Conservation (phyloP, 2,797 vertebrate genomes). For the Buceros bicornis region DNA sequence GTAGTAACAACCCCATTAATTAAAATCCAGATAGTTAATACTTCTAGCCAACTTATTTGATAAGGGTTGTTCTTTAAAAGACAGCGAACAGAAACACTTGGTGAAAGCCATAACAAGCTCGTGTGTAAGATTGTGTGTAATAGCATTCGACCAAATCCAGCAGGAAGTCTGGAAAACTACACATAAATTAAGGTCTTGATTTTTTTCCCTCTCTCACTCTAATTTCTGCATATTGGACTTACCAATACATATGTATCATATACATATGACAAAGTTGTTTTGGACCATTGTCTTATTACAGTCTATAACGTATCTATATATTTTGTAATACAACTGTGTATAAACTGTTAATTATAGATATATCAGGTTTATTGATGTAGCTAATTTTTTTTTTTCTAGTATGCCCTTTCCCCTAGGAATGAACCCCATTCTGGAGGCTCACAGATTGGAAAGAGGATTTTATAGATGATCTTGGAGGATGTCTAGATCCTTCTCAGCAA, state of each 20-base stretch:
- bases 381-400: not conserved
- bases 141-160: not conserved
- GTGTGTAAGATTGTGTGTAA: not conserved
- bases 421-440: not conserved
- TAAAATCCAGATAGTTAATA: not conserved
- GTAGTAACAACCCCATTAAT: not conserved
- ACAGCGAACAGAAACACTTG: not conserved
- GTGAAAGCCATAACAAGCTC: not conserved
- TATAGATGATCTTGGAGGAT: not conserved
- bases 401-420: not conserved
- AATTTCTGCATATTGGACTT: not conserved
- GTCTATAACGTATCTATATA: not conserved
- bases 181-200: not conserved
- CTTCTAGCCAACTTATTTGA: not conserved
- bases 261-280: not conserved
- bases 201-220: too few species aligned
- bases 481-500: not conserved
- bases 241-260: too few species aligned
- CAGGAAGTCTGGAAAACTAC: not conserved
- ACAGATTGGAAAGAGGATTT: not conserved
- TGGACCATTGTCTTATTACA: not conserved
- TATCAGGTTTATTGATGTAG: not conserved
- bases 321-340: not conserved
- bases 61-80: not conserved
- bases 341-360: not conserved